Conservation (phyloP, 2,797 vertebrate species). For the Myotis vivesi region DNA sequence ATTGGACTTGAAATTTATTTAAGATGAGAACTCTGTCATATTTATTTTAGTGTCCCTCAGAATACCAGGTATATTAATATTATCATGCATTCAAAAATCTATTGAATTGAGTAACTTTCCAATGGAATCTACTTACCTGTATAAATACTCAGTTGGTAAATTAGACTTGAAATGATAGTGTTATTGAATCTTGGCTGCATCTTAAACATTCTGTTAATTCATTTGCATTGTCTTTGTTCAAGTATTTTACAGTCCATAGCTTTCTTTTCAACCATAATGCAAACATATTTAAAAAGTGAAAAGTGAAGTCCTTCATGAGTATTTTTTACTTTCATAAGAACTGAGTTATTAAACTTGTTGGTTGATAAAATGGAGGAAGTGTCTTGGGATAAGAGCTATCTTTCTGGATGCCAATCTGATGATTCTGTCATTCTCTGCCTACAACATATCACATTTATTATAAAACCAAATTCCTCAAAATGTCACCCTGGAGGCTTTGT, state of each 20-base stretch:
- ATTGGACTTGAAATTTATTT: not conserved
- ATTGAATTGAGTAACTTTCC: not conserved
- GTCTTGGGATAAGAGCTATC: not conserved
- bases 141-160: slow-evolving; percentile 40
- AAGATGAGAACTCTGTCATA: not conserved
- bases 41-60: not conserved
- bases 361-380: not conserved
- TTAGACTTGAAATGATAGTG: not conserved
- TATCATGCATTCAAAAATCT: not conserved
- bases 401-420: not conserved
- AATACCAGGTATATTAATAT: not conserved
- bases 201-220: slow-evolving; percentile 22
- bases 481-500: not conserved
- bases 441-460: not conserved
- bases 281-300: slow-evolving; percentile 34
- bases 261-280: not conserved
- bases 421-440: not conserved
- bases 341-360: not conserved
- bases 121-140: not conserved
- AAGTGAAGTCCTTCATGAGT: not conserved
- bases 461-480: not conserved
- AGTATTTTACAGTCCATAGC: slow-evolving; percentile 32
- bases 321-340: slow-evolving; percentile 34
- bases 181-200: not conserved
- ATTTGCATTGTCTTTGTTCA: slow-evolving; percentile 35